Conservation (phyloP, 1,140 invertebrate species). For the Lepidurus packardi region DNA sequence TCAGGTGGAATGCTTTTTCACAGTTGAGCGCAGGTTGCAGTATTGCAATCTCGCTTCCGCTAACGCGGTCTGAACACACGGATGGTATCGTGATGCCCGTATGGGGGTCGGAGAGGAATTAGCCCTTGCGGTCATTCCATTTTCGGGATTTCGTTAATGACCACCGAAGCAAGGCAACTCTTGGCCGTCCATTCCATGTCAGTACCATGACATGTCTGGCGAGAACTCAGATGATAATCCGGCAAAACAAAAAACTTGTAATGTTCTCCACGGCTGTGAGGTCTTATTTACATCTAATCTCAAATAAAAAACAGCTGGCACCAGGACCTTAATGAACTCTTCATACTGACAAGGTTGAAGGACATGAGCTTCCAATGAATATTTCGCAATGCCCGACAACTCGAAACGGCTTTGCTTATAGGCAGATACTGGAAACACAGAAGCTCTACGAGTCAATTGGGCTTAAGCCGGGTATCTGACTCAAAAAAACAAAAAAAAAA, state of each 20-base stretch:
- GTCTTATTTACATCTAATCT: not conserved
- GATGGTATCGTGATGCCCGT: not conserved
- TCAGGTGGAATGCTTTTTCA: not conserved
- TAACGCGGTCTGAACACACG: not conserved
- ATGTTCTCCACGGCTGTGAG: not conserved
- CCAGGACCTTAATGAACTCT: not conserved
- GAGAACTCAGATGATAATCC: too few relatives aligned
- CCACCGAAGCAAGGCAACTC: not conserved
- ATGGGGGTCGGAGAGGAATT: conserved; percentile 8
- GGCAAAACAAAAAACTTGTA: not conserved
- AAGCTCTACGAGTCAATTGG: not conserved
- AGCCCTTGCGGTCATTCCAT: not conserved
- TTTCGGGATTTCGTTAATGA: conserved; percentile 22
- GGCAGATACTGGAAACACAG: not conserved
- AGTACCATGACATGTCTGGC: not conserved
- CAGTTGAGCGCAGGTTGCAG: not conserved
- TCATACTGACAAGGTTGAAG: not conserved
- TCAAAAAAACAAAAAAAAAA: not conserved
- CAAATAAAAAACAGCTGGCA: not conserved
- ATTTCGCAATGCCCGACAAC: not conserved
- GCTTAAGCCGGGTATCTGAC: not conserved
- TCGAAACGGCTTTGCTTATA: not conserved
- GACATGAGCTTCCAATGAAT: not conserved
- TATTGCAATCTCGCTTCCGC: not conserved
- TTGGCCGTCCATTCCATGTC: not conserved